Base-by-base conservation (phyloP, 2,113 vertebrate genomes). In the Macquaria ambigua region DNA sequence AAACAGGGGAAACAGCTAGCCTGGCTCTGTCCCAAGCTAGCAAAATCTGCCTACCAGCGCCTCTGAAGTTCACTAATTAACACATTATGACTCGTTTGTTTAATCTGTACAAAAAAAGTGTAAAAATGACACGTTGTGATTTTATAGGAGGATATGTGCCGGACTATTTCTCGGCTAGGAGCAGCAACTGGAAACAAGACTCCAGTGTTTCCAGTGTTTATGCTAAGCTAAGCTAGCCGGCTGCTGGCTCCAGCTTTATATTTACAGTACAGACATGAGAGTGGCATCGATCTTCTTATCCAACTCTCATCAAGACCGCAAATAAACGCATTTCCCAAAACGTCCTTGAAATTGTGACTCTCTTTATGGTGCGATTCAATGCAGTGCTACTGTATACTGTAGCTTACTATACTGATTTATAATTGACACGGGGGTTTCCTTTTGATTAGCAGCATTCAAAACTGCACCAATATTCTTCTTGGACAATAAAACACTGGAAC, bases 401-500 rank as follows among this genome's bases (percentile, higher is more conserved):
- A 66, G 79, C 52, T 72, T 50, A 28, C 8, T 64, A 43, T 10
- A 62, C 48, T 25, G 61, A 64, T 14, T 63, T 62, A 4, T 1
- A 23, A 62, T 15, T 25, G 2, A 52, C 15, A 11, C 0, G 5
- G 50, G 52, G n/a, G 0, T 11, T 21, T 48, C 3, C 6, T 41
- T 52, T 78, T 34, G 28, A 63, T 75, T 34, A 48, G 48, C 41
- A 39, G 55, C 77, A 79, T n/a, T 66, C 41, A 62, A 78, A 52
- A 50, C 53, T 64, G 37, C 58, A 48, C 46, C 31, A 34, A 61
- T 25, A 52, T 53, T 74, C 25, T 15, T 76, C 23, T 66, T 61
- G 53, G 31, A 41, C 52, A 68, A 62, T 55, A 70, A 53, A 75
- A 88, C 67, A 84, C 66, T 77, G n/a, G n/a, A 58, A 46, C 3